phyloP scores from a whole-genome alignment of 2,888 invertebrate genomes.

The Ichneumoninae sp. region DNA sequence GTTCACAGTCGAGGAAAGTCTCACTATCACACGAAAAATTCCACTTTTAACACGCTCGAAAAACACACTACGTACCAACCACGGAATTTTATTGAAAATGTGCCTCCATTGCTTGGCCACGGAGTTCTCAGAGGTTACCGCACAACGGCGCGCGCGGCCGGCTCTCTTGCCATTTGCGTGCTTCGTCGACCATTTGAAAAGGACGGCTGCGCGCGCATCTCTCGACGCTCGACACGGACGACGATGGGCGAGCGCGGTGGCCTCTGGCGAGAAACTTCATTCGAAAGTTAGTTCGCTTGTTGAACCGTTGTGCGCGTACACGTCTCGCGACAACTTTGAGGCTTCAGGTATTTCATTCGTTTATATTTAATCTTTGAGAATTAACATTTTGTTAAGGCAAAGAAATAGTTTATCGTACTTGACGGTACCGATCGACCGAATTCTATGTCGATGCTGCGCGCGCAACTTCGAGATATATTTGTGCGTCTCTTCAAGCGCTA shows the following conservation, averaged over 20 bases:
- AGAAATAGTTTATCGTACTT: too few species aligned
- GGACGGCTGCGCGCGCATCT: constrained; percentile 28
- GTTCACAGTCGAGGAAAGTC: constrained; percentile 77
- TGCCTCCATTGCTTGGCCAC: constrained; percentile 82
- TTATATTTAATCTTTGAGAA: background rate
- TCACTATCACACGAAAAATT: constrained; percentile 79
- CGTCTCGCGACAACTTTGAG: background rate
- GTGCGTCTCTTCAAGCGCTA: too few species aligned
- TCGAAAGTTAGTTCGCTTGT: background rate
- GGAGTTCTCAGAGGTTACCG: constrained; percentile 79
- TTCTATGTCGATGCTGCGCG: too few species aligned
- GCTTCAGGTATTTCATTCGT: background rate
- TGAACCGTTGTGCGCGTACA: background rate
- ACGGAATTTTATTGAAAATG: constrained; percentile 81
- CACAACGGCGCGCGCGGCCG: constrained; percentile 62
- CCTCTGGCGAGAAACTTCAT: background rate
- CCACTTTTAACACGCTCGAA: constrained; percentile 78
- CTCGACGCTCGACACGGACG: background rate
- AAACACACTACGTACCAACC: constrained; percentile 80
- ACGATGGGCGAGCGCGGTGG: background rate
- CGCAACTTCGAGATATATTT: too few species aligned
- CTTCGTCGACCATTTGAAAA: constrained; percentile 26
- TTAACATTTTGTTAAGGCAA: too few species aligned
- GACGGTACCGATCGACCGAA: too few species aligned
- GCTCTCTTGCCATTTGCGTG: constrained; percentile 8